Evolutionary conservation across 35 echinoderm and acorn worm species (phyloP).

Genomic region (Lytechinus pictus): DNA sequence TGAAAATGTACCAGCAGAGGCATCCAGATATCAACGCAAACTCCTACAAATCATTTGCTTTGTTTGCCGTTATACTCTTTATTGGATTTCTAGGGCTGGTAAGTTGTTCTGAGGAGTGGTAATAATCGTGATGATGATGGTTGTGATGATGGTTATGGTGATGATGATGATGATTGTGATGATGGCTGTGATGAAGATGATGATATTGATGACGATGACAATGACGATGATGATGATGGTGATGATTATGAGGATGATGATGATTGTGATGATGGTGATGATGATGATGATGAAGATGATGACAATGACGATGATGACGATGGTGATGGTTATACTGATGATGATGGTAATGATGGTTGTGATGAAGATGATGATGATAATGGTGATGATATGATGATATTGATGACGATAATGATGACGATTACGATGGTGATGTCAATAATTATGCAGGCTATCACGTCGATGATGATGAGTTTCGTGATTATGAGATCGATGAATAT

Average conservation of each 20-base stretch:
- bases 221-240: not conserved
- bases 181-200: not conserved
- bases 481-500: not conserved
- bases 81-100: conserved; percentile 91
- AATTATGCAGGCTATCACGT: not conserved
- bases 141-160: not conserved
- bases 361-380: not conserved
- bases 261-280: not conserved
- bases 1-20: conserved; percentile 90
- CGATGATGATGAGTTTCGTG: not conserved
- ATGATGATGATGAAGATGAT: not conserved
- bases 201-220: not conserved
- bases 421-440: not conserved
- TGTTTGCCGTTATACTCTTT: conserved; percentile 80
- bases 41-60: conserved; percentile 75
- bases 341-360: not conserved
- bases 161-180: not conserved
- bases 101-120: conserved; percentile 51
- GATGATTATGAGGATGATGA: not conserved
- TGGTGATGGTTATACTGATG: not conserved
- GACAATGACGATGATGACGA: not conserved
- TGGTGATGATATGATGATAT: not conserved
- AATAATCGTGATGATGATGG: not conserved
- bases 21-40: conserved; percentile 96
- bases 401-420: not conserved